phyloP scores from a whole-genome alignment of 2,113 vertebrate species.

The Pituophis catenifer region DNA sequence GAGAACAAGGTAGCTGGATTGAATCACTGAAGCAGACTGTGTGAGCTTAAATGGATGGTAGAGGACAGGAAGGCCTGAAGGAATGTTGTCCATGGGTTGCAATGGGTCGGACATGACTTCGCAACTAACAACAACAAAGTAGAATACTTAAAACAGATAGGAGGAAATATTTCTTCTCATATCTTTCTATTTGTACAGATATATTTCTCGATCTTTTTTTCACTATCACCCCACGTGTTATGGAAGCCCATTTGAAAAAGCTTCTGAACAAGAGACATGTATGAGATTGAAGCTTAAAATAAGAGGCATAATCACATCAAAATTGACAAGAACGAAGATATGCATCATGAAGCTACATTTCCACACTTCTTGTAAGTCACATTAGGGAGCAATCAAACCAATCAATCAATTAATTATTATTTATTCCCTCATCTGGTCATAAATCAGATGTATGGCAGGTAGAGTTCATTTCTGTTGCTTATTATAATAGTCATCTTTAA shows the following conservation, averaged over 20 bases:
- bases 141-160: background rate
- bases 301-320: background rate
- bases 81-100: no score
- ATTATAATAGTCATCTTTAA: background rate
- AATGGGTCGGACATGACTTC: no score
- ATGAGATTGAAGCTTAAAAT: background rate
- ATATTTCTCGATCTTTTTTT: background rate
- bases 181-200: background rate
- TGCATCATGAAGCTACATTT: background rate
- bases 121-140: background rate
- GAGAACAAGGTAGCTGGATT: no score
- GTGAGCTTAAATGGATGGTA: no score
- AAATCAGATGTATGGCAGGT: background rate
- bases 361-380: background rate
- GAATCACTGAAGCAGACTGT: no score
- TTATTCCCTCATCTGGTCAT: conserved; percentile 5
- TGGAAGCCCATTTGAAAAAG: background rate
- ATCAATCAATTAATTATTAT: background rate
- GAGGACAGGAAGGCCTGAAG: no score
- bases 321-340: background rate
- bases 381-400: background rate
- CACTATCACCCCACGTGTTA: background rate
- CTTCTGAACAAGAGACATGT: background rate
- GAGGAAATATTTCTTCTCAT: background rate
- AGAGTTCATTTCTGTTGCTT: background rate